phyloP scores from a whole-genome alignment of 2,888 invertebrate species.

The Patella caerulea region DNA sequence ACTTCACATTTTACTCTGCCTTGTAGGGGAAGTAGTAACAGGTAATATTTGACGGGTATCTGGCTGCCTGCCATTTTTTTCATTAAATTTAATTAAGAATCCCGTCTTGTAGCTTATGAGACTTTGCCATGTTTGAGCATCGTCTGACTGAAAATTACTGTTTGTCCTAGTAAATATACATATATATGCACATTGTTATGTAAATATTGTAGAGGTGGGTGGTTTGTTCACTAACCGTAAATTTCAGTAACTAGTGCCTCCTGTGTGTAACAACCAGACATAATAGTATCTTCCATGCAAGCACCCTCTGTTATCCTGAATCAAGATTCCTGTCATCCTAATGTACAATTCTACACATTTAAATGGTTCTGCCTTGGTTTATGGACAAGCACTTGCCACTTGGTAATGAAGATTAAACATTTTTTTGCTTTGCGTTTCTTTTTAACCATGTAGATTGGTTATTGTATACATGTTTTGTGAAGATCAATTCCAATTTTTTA shows the following conservation, averaged over 20 bases:
- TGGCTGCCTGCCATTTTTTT: conserved; percentile 13
- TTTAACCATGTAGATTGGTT: not conserved
- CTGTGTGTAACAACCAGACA: conserved; percentile 9
- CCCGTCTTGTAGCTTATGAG: not conserved
- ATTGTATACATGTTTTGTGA: conserved; percentile 7
- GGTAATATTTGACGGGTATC: conserved; percentile 8
- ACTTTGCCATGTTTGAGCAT: conserved; percentile 13
- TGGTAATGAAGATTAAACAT: not conserved
- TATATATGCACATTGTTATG: conserved; percentile 13
- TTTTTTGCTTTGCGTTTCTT: conserved; percentile 6
- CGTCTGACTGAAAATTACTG: conserved; percentile 13
- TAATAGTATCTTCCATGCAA: conserved; percentile 13
- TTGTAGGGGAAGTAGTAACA: conserved; percentile 13
- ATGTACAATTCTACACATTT: conserved; percentile 12
- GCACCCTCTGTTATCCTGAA: conserved; percentile 13
- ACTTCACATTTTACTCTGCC: conserved; percentile 13
- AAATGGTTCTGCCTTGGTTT: conserved; percentile 11
- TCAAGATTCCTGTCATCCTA: conserved; percentile 9
- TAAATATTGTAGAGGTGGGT: conserved; percentile 13
- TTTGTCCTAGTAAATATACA: conserved; percentile 12
- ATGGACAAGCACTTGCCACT: conserved; percentile 7
- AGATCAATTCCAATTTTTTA: not conserved
- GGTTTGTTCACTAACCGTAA: conserved; percentile 13
- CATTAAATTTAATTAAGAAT: not conserved
- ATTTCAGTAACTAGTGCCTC: conserved; percentile 13